These are phyloP conservation scores for Platycnemis pennipes DNA, from an alignment of 2,888 invertebrate genomes.

Conservation along the genomic window DNA sequence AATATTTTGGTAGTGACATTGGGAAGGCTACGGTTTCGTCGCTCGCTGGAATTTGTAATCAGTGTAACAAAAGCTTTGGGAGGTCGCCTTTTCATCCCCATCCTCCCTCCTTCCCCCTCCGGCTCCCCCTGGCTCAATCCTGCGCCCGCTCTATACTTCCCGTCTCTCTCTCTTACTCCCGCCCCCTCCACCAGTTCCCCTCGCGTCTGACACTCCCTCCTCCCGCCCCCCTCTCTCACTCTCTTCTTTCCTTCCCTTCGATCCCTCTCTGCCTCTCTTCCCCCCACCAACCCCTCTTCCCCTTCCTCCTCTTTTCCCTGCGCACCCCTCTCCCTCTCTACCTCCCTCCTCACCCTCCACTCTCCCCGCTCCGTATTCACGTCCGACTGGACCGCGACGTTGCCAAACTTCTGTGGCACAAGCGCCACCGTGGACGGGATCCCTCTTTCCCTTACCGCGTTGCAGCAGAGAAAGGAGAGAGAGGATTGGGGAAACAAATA, in stretches of 20 bases:
- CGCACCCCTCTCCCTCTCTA: neutral
- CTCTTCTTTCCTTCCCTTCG: neutral
- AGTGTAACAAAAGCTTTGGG: constrained; percentile 44
- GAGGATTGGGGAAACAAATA: neutral
- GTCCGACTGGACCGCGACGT: constrained; percentile 68
- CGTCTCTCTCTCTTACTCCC: neutral
- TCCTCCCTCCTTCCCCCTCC: neutral
- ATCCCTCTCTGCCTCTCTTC: neutral
- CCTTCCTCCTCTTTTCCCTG: neutral
- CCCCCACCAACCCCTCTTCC: neutral
- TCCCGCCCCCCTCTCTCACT: neutral
- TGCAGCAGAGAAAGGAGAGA: constrained; percentile 39
- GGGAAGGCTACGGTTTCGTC: constrained; percentile 59
- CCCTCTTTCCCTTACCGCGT: constrained; percentile 6
- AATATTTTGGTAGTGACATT: constrained; percentile 43
- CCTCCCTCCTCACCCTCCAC: neutral
- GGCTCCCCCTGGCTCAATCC: neutral
- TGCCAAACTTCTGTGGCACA: constrained; percentile 63
- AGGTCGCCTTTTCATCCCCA: constrained; percentile 9
- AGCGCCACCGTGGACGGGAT: constrained; percentile 64
- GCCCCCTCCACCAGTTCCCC: neutral
- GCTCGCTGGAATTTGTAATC: constrained; percentile 63
- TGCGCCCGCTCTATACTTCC: constrained; percentile 10
- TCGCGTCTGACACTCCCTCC: constrained; percentile 3
- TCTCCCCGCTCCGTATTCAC: constrained; percentile 57